Base-by-base conservation (phyloP, 2,797 vertebrate genomes). In the Balearica regulorum region DNA sequence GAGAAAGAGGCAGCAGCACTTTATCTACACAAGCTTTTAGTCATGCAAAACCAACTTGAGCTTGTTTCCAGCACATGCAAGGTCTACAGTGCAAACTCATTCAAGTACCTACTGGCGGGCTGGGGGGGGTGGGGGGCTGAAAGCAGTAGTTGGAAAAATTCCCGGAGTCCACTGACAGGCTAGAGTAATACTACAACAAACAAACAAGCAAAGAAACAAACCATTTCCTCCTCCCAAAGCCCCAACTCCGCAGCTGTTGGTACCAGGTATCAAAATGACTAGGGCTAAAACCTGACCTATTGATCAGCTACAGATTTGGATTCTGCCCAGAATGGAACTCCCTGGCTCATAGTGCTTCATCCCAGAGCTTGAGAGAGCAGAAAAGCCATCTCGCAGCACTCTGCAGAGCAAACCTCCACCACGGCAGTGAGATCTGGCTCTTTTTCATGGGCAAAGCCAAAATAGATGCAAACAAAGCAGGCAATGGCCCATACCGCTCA, bases 401-500 rank as follows among this genome's bases (percentile, higher is more conserved):
- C 26, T 79, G 75, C 22, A 49, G 46, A 61, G n/a, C 21, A 77
- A 72, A 65, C 4, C 39, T 76, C 11, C 35, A 39, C 9, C 18
- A 15, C 9, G 51, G 39, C 0, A 1, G 10, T 58, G 54, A 75
- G 11, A 39, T 39, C 33, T 54, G 28, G 1, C 16, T 60, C 33
- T 33, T 57, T 58, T 61, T 72, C 55, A 28, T 21, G 54, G 25
- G 9, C 39, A 53, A 80, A n/a, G 8, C 3, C 35, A 91, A 95
- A 82, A 49, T 37, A 31, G 1, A 25, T 1, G 4, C 20, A 75
- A 83, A 66, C 7, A 70, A 55, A 62, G 24, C 19, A 53, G 33
- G 9, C 5, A 66, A 28, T 22, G 35, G 16, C 55, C 87, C 22
- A 39, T 41, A 53, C 4, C 5, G 13, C 21, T 72, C 0, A 0